Base-by-base conservation (phyloP, 2,113 vertebrate genomes). In the Cephalopterus ornatus region DNA sequence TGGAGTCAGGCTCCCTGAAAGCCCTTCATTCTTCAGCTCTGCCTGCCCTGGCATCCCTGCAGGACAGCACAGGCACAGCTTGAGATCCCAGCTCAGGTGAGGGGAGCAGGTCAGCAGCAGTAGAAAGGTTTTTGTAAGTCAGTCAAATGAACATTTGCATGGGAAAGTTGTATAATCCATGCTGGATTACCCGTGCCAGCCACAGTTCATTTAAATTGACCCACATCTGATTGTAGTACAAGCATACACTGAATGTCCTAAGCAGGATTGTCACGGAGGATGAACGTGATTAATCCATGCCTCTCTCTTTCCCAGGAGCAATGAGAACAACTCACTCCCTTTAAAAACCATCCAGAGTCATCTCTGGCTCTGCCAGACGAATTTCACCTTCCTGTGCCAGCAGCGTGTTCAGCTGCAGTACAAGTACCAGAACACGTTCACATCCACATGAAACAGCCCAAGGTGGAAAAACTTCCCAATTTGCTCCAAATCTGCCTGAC, bases 371-470 rank as follows among this genome's bases (percentile, higher is more conserved):
- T 74, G 88, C 73, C 85, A 86, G 87, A 77, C 90, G 89, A 96
- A 95, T 88, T 83, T 50, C 88, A 96, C 93, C 93, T 86, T 82
- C 74, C 50, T 28, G 71, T 82, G 90, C 88, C 89, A 96, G 82
- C 76, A 73, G 49, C 0, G 0, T 22, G 46, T 41, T 94, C 66
- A 33, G 78, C 72, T 90, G 75, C 14, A 83, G 11, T 6, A 22
- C 58, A 63, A 86, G 70, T 2, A 74, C 62, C 78, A 88, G 30
- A 74, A 73, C 50, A 39, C 6, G 14, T 14, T 70, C 21, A 6
- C 33, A 55, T 11, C 74, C 55, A 73, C 73, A 37, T 0, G 0
- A 12, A 89, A 6, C 42, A 86, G 76, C 53, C 23, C 46, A 6
- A 46, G 20, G 62, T 42, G 81, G 62, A 24, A 70, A 91, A 49